These are phyloP conservation scores for Pristionchus entomophagus DNA, from an alignment of 2,888 invertebrate genomes.

Conservation along the genomic window DNA sequence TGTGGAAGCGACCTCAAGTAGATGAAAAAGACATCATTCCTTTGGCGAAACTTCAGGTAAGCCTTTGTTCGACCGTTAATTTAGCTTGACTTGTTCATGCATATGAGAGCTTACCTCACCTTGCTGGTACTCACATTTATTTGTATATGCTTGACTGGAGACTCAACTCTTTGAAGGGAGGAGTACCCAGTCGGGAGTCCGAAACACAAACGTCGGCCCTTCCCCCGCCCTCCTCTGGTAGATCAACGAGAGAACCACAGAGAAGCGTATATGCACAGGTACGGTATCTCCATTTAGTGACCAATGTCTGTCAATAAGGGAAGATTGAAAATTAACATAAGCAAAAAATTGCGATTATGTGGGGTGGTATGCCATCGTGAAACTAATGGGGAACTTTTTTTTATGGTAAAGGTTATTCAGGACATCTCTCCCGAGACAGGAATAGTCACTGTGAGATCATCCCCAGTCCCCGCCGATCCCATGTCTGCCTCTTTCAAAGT, in stretches of 20 bases:
- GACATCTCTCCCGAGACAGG: conserved; percentile 63
- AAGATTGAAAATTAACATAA: too few species aligned
- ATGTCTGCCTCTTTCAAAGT: conserved; percentile 54
- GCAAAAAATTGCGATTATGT: too few species aligned
- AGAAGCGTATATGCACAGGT: background rate
- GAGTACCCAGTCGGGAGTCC: conserved; percentile 6
- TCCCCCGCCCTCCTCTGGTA: conserved; percentile 1
- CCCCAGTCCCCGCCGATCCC: conserved; percentile 49
- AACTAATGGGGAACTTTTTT: too few species aligned
- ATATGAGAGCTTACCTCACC: background rate
- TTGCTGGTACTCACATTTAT: too few species aligned
- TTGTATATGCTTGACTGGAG: too few species aligned
- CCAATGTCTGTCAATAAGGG: too few species aligned
- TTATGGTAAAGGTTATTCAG: too few species aligned
- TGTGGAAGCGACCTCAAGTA: conserved; percentile 91
- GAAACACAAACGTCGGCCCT: conserved; percentile 37
- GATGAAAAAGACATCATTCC: conserved; percentile 98
- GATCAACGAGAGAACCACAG: conserved; percentile 8
- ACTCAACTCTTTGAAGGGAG: conserved; percentile 6
- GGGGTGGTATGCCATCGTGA: too few species aligned
- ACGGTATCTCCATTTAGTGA: background rate
- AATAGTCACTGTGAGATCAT: conserved; percentile 51
- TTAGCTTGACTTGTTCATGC: background rate
- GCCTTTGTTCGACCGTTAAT: background rate
- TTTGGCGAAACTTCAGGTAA: conserved; percentile 87